Evolutionary conservation across 2,113 vertebrate genomes (phyloP).

Genomic region (Crotalus viridis): DNA sequence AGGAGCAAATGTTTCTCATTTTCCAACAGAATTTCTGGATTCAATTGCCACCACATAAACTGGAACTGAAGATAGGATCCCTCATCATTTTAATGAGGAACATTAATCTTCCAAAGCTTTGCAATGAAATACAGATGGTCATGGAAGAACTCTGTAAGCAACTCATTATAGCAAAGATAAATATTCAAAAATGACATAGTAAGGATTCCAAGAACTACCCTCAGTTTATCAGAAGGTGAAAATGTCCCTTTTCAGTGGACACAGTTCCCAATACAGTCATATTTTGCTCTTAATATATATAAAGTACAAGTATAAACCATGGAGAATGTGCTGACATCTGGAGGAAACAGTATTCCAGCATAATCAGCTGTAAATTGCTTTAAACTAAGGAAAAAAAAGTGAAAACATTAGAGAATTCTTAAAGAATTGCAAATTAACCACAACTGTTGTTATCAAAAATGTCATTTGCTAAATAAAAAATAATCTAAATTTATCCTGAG

Average conservation of each 20-base stretch:
- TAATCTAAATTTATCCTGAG: background rate
- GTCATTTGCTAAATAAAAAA: background rate
- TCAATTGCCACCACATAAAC: background rate
- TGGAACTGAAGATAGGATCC: background rate
- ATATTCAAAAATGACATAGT: background rate
- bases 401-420: background rate
- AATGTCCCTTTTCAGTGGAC: background rate
- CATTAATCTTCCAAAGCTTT: too few relatives aligned
- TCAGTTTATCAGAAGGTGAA: background rate
- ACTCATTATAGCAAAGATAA: background rate
- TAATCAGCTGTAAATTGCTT: background rate
- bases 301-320: background rate
- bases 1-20: background rate
- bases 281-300: background rate
- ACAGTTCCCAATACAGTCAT: background rate
- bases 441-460: background rate
- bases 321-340: background rate
- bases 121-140: too few relatives aligned
- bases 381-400: background rate
- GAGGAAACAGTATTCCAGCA: background rate
- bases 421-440: too few relatives aligned
- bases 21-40: background rate
- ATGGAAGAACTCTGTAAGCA: too few relatives aligned
- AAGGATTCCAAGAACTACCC: background rate
- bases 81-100: background rate